Conservation (phyloP, 2,113 vertebrate species). For the Tachuris rubrigastra region DNA sequence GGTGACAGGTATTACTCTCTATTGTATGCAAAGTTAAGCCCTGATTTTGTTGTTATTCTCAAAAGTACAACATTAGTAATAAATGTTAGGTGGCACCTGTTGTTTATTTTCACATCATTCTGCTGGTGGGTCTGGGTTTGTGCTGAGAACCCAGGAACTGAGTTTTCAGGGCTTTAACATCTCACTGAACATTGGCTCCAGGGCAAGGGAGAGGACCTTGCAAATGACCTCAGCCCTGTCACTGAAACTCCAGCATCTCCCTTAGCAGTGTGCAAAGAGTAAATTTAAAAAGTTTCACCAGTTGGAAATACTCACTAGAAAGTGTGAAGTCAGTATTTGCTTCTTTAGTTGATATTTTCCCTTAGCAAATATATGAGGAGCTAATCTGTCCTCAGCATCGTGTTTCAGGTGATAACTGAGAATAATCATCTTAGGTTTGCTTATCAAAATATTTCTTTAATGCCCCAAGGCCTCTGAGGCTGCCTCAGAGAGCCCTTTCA, state of each 20-base stretch:
- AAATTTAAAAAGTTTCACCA: background rate
- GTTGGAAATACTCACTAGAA: background rate
- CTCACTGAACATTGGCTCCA: background rate
- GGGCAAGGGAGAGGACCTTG: background rate
- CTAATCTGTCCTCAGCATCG: background rate
- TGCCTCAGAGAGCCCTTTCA: background rate
- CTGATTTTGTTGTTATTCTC: background rate
- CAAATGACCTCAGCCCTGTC: background rate
- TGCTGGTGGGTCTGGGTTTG: background rate
- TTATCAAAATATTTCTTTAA: background rate
- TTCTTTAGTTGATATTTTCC: background rate
- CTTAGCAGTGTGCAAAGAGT: background rate
- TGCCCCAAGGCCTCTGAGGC: background rate
- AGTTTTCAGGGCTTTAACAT: background rate
- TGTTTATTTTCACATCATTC: background rate
- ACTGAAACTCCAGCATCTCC: background rate
- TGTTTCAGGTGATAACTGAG: background rate
- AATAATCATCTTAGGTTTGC: background rate
- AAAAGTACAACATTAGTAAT: background rate
- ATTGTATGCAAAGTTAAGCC: background rate
- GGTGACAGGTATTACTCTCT: background rate
- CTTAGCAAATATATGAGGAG: background rate
- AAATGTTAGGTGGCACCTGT: background rate
- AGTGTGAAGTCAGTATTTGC: background rate
- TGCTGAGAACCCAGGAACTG: background rate